phyloP scores from a whole-genome alignment of 2,797 vertebrate genomes.

The Poeciliopsis paucimaculata region DNA sequence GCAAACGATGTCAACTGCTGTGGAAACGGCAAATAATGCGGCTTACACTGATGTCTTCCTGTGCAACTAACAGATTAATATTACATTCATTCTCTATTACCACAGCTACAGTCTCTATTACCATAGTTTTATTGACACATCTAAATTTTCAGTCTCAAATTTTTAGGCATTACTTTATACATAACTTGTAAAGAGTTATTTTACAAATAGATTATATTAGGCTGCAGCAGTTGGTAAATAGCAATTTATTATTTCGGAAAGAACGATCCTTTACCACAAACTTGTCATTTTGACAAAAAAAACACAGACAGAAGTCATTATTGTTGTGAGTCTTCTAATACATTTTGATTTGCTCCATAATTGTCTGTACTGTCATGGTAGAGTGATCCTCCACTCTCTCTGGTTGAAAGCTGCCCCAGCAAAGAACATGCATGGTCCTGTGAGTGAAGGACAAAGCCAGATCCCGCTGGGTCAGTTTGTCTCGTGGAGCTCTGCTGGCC shows the following conservation, averaged over 20 bases:
- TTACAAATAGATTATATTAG: not conserved
- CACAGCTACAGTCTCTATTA: not conserved
- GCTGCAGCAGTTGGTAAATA: not conserved
- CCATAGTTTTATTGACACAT: not conserved
- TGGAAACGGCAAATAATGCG: not conserved
- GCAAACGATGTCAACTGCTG: not conserved
- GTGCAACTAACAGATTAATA: not conserved
- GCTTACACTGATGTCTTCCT: not conserved
- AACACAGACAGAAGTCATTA: conserved; percentile 17
- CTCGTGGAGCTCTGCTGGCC: conserved; percentile 48
- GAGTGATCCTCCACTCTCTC: conserved; percentile 32
- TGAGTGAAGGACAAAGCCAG: conserved; percentile 56
- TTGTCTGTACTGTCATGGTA: conserved; percentile 41
- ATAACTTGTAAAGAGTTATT: not conserved
- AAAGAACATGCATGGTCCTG: conserved; percentile 41
- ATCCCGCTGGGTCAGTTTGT: conserved; percentile 67
- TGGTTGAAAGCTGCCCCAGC: conserved; percentile 37
- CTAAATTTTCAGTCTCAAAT: not conserved
- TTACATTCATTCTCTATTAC: not conserved
- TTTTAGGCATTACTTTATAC: not conserved
- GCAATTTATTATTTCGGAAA: conserved; percentile 9
- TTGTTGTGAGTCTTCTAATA: conserved; percentile 34
- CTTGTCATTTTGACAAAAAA: not conserved
- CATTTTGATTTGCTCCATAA: conserved; percentile 9
- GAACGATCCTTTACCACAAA: conserved; percentile 2